A percentile compares a stretch with the other conserved stretches of the same genome.
These are phyloP conservation scores for Patiria pectinifera DNA, from an alignment of 53 echinoderm and acorn worm species.

Conservation along the genomic window DNA sequence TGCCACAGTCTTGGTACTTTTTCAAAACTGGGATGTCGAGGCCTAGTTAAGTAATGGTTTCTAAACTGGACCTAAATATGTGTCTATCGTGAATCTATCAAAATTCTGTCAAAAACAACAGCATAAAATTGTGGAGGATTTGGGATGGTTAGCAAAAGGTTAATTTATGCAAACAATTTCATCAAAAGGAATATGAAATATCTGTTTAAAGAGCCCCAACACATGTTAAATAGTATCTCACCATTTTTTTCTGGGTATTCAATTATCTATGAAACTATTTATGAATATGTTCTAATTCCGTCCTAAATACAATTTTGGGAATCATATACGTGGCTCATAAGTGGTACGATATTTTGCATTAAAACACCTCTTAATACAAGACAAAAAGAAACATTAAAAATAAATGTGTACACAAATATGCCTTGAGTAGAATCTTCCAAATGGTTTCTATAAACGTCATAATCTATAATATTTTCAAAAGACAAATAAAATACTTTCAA, in stretches of 20 bases:
- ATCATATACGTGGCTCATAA: background rate
- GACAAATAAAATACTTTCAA: background rate
- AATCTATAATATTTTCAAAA: background rate
- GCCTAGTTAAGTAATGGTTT: too few relatives aligned
- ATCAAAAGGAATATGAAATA: background rate
- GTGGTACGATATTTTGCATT: background rate
- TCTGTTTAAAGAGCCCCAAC: background rate
- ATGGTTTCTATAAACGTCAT: background rate
- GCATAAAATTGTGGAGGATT: background rate
- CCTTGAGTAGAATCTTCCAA: too few relatives aligned
- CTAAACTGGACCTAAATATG: background rate
- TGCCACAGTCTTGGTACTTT: too few relatives aligned
- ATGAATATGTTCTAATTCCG: background rate
- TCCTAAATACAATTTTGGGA: background rate
- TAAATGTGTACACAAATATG: background rate
- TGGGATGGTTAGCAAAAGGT: background rate
- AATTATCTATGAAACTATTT: background rate
- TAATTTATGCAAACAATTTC: background rate
- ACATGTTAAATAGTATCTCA: background rate
- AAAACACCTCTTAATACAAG: background rate
- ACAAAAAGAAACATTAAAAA: background rate
- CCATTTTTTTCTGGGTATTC: background rate
- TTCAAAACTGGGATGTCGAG: too few relatives aligned
- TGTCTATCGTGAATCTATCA: background rate
- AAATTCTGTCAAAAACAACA: background rate